A percentile compares a stretch with the other conserved stretches of the same genome.
Evolutionary conservation across 1,140 invertebrate genomes (phyloP).

Genomic region (Pseudomyrmex concolor): DNA sequence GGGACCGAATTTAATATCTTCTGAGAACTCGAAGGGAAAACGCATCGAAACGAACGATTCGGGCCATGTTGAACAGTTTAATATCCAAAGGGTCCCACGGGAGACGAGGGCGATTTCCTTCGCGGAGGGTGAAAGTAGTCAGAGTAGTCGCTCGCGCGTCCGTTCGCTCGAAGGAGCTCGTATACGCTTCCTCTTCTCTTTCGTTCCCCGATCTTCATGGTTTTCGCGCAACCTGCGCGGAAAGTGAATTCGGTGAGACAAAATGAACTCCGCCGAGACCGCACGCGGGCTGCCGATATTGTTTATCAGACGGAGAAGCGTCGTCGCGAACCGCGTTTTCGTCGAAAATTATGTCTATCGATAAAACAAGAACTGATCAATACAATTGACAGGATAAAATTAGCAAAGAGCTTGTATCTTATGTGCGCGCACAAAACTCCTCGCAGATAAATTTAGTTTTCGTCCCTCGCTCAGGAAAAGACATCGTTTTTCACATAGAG

Average conservation of each 20-base stretch:
- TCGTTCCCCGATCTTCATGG: conserved; percentile 53
- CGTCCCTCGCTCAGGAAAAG: conserved; percentile 32
- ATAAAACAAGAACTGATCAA: not conserved
- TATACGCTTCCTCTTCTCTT: conserved; percentile 20
- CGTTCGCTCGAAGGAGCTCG: conserved; percentile 65
- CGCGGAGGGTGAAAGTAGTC: conserved; percentile 67
- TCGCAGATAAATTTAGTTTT: conserved; percentile 38
- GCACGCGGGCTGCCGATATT: not conserved
- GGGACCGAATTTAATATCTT: conserved; percentile 74
- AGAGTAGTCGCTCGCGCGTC: conserved; percentile 63
- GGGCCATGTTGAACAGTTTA: conserved; percentile 74
- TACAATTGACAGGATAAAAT: not conserved
- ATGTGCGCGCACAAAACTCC: not conserved
- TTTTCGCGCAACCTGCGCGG: conserved; percentile 35
- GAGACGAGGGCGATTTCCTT: conserved; percentile 65
- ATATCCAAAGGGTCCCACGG: conserved; percentile 66
- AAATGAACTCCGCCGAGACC: conserved; percentile 52
- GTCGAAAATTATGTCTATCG: conserved; percentile 3
- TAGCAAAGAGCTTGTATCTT: not conserved
- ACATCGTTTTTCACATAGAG: conserved; percentile 37
- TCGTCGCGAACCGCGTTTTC: not conserved
- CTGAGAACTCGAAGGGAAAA: conserved; percentile 63
- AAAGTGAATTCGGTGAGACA: conserved; percentile 61
- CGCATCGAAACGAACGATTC: conserved; percentile 73
- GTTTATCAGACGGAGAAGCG: conserved; percentile 25